Evolutionary conservation across 2,888 invertebrate genomes (phyloP).

Genomic region (Ornithoptera alexandrae): DNA sequence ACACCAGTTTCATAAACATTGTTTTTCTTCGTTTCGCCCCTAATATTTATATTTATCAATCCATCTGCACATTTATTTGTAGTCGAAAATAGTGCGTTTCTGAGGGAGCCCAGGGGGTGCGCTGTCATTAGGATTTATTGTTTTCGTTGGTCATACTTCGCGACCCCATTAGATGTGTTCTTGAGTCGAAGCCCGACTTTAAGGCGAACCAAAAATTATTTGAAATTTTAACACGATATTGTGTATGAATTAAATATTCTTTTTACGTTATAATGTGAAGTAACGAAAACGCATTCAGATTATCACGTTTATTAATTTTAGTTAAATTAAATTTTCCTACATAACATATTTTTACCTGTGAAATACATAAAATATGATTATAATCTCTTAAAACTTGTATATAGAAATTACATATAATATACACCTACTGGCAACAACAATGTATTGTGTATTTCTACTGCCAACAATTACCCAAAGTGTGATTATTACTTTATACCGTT

Average conservation of each 20-base stretch:
- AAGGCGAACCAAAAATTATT: constrained; percentile 3
- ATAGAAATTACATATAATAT: no score
- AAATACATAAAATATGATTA: no score
- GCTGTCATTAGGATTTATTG: constrained; percentile 78
- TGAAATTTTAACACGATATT: neutral
- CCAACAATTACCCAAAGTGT: no score
- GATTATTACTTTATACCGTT: no score
- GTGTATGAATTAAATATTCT: neutral
- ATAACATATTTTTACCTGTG: no score
- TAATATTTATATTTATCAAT: constrained; percentile 81
- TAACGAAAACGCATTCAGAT: neutral
- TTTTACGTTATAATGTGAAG: neutral
- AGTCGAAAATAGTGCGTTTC: constrained; percentile 76
- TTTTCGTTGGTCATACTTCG: constrained; percentile 74
- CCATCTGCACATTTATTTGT: constrained; percentile 80
- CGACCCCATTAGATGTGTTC: constrained; percentile 54
- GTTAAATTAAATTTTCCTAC: neutral
- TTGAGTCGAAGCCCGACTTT: constrained; percentile 45
- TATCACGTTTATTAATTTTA: neutral
- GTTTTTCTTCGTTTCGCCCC: constrained; percentile 80
- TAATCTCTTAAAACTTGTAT: no score
- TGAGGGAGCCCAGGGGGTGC: constrained; percentile 73
- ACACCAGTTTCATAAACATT: constrained; percentile 80
- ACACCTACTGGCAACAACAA: no score
- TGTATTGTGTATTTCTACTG: no score